Evolutionary conservation across 2,888 invertebrate species (phyloP).

Genomic region (Drosophila anomelani): DNA sequence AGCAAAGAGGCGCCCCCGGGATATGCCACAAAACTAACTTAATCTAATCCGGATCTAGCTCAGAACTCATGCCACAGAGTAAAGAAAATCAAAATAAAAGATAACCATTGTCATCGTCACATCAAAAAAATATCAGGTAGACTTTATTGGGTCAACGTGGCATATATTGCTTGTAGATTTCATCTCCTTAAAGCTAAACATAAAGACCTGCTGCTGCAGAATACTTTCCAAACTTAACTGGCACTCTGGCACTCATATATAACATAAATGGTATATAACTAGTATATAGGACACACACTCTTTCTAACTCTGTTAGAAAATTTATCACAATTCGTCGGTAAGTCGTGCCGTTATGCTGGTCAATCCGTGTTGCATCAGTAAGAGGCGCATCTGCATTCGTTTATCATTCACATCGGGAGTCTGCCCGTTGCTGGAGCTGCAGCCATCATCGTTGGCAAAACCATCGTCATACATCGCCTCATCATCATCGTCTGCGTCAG

Average conservation of each 20-base stretch:
- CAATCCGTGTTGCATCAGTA: too few species aligned
- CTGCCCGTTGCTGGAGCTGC: conserved; percentile 13
- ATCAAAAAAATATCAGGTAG: conserved; percentile 47
- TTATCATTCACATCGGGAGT: conserved; percentile 11
- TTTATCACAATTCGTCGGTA: conserved; percentile 48
- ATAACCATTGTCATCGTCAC: conserved; percentile 41
- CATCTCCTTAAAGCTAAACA: conserved; percentile 36
- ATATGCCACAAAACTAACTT: conserved; percentile 11
- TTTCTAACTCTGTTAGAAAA: conserved; percentile 25
- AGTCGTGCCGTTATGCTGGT: too few species aligned
- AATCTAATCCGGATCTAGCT: conserved; percentile 10
- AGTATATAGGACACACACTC: conserved; percentile 10
- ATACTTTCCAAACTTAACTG: conserved; percentile 46
- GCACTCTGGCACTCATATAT: conserved; percentile 16
- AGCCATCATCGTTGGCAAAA: conserved; percentile 29
- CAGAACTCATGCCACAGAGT: conserved; percentile 52
- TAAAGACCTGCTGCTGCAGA: conserved; percentile 37
- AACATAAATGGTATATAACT: background rate
- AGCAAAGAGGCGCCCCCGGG: conserved; percentile 4
- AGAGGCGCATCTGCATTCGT: conserved; percentile 36
- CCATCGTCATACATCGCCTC: conserved; percentile 53
- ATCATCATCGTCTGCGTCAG: conserved; percentile 30
- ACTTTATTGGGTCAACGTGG: conserved; percentile 57
- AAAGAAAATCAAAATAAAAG: conserved; percentile 41
- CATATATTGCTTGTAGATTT: conserved; percentile 9